Evolutionary conservation across 1,140 invertebrate species (phyloP).

Genomic region (Temnothorax nylanderi): DNA sequence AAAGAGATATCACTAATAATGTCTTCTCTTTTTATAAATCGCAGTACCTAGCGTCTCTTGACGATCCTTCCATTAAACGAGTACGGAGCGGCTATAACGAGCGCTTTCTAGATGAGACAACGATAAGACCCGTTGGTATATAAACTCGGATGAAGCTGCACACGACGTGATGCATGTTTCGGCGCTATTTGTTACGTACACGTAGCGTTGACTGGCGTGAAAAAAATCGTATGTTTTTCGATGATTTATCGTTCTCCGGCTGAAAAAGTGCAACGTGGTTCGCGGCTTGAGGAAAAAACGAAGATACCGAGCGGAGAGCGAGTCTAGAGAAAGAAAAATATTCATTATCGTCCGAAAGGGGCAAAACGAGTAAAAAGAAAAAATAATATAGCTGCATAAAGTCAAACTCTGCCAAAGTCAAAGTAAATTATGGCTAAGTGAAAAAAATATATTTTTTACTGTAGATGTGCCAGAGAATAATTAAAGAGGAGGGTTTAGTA

Average conservation of each 20-base stretch:
- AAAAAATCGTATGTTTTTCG: constrained; percentile 58
- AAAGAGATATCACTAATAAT: constrained; percentile 26
- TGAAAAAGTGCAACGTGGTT: constrained; percentile 61
- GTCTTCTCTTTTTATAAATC: constrained; percentile 7
- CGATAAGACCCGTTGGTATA: constrained; percentile 53
- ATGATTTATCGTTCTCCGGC: constrained; percentile 67
- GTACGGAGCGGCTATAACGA: constrained; percentile 56
- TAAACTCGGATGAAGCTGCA: constrained; percentile 28
- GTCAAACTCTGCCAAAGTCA: not conserved
- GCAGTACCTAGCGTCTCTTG: constrained; percentile 3
- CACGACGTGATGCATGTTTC: constrained; percentile 58
- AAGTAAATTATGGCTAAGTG: constrained; percentile 14
- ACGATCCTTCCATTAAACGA: constrained; percentile 4
- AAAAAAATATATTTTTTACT: constrained; percentile 1
- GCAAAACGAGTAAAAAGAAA: not conserved
- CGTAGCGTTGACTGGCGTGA: constrained; percentile 49
- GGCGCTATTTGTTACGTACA: constrained; percentile 66
- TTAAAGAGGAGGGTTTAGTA: not conserved
- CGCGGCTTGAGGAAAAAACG: constrained; percentile 37
- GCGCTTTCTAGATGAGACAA: constrained; percentile 56
- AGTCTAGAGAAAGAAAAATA: constrained; percentile 41
- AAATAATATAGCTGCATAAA: not conserved
- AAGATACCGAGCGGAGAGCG: not conserved
- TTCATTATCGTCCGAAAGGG: constrained; percentile 18
- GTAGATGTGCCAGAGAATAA: constrained; percentile 2